Conservation (phyloP, 2,888 invertebrate species). For the Clusia tigrina region DNA sequence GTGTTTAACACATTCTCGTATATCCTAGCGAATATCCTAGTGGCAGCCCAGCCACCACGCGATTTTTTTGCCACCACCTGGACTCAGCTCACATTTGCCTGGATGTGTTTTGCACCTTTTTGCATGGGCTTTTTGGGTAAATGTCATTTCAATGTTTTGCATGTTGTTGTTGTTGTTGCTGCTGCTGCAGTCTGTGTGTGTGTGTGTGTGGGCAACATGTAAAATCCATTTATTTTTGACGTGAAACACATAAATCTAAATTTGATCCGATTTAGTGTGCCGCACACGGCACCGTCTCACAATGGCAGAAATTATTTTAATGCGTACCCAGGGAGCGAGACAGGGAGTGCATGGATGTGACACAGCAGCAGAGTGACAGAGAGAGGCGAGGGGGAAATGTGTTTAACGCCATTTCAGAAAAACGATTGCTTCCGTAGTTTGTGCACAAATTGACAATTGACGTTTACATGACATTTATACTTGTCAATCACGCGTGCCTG, state of each 20-base stretch:
- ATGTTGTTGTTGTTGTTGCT: constrained; percentile 13
- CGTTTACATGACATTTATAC: background rate
- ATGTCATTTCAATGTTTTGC: constrained; percentile 16
- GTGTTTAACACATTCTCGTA: no score
- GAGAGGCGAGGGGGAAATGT: no score
- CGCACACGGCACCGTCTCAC: background rate
- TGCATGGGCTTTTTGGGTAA: background rate
- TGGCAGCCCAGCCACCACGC: no score
- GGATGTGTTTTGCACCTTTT: background rate
- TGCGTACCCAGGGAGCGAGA: background rate
- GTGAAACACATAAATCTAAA: constrained; percentile 43
- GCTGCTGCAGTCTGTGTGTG: constrained; percentile 19
- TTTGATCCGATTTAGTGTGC: constrained; percentile 30
- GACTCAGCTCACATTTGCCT: background rate
- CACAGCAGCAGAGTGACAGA: no score
- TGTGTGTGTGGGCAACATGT: constrained; percentile 32
- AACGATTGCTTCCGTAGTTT: no score
- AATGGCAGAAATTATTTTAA: background rate
- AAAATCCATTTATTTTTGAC: constrained; percentile 45
- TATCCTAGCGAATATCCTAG: no score
- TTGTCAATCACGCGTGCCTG: background rate
- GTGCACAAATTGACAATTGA: background rate
- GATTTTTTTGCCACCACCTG: background rate
- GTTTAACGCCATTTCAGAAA: no score
- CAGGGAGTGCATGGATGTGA: background rate